These are phyloP conservation scores for Amblyopsis hoosieri DNA, from an alignment of 2,797 vertebrate genomes.

Conservation along the genomic window DNA sequence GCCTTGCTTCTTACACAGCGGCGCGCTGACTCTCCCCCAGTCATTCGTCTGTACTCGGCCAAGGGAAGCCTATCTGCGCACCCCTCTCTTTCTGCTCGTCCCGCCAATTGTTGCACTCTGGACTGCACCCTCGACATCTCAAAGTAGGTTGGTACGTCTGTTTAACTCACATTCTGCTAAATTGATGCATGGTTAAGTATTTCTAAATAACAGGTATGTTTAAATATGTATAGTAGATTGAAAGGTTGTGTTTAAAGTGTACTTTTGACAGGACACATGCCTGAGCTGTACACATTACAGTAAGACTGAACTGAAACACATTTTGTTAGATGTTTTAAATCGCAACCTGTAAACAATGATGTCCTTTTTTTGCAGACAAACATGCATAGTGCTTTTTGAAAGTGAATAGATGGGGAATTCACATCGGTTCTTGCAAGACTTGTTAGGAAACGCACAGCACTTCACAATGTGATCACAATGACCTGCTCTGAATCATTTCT, in stretches of 20 bases:
- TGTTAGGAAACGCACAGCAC: background rate
- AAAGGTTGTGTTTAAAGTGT: too few species aligned
- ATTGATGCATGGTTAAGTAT: background rate
- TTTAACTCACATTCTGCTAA: constrained; percentile 4
- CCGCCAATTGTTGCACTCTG: constrained; percentile 41
- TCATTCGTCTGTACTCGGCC: constrained; percentile 13
- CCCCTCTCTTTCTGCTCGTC: constrained; percentile 39
- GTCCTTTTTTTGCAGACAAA: too few species aligned
- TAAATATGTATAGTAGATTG: too few species aligned
- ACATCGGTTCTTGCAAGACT: too few species aligned
- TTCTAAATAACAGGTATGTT: background rate
- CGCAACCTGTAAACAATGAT: too few species aligned
- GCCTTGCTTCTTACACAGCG: constrained; percentile 32
- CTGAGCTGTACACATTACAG: too few species aligned
- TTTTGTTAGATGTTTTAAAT: too few species aligned
- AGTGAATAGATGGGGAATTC: background rate
- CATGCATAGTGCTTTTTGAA: constrained; percentile 6
- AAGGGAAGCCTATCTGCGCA: constrained; percentile 11
- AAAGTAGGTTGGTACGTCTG: constrained; percentile 51
- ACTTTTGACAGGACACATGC: too few species aligned
- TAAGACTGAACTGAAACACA: too few species aligned
- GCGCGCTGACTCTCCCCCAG: constrained; percentile 25
- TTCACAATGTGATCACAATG: constrained; percentile 27
- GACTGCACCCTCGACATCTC: constrained; percentile 19
- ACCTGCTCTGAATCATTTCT: constrained; percentile 34